Conservation (phyloP, 2,888 invertebrate species). For the Taenaris catops region DNA sequence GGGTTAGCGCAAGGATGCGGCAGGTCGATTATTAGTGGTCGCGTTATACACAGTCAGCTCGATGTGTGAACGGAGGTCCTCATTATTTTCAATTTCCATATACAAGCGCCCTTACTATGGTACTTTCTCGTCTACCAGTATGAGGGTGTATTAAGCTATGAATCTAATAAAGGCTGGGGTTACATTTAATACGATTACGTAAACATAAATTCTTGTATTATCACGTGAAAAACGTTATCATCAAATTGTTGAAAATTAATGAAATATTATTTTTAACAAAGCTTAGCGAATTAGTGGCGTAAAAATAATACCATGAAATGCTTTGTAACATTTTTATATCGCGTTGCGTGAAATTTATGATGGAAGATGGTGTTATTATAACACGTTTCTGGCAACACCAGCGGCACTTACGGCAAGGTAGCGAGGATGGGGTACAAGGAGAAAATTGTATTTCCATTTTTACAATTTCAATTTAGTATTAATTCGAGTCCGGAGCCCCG, state of each 20-base stretch:
- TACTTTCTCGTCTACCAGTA: slow-evolving; percentile 60
- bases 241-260: no score
- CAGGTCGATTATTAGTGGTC: slow-evolving; percentile 57
- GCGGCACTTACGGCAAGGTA: slow-evolving; percentile 37
- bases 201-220: slow-evolving; percentile 20
- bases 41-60: slow-evolving; percentile 57
- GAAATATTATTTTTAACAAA: not conserved
- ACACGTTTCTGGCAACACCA: slow-evolving; percentile 61
- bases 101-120: slow-evolving; percentile 63
- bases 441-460: slow-evolving; percentile 80
- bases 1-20: slow-evolving; percentile 49
- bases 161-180: slow-evolving; percentile 68
- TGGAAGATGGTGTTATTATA: slow-evolving; percentile 57
- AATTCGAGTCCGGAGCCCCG: slow-evolving; percentile 72
- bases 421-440: slow-evolving; percentile 56
- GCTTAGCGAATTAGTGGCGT: no score
- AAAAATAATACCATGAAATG: slow-evolving; percentile 14
- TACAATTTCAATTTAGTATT: slow-evolving; percentile 80
- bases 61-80: slow-evolving; percentile 72
- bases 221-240: not conserved
- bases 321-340: slow-evolving; percentile 18
- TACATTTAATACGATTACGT: slow-evolving; percentile 49
- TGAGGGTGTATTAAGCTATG: slow-evolving; percentile 72
- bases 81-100: slow-evolving; percentile 80
- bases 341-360: slow-evolving; percentile 36